phyloP scores from a whole-genome alignment of 2,113 vertebrate genomes.

The Mastomys coucha region DNA sequence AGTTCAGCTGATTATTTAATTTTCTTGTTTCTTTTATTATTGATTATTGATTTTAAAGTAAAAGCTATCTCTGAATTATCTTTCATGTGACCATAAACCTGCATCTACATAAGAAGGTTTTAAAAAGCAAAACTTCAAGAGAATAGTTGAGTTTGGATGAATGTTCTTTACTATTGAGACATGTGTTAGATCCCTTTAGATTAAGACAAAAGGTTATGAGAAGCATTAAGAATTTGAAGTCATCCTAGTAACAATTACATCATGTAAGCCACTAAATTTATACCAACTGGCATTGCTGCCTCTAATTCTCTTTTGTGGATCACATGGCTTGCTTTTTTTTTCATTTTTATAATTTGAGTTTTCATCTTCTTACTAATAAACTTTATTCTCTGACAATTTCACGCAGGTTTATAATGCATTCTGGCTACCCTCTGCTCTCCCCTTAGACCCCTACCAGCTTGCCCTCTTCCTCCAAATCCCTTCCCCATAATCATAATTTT shows the following conservation, averaged over 20 bases:
- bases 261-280: background rate
- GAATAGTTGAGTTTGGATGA: conserved; percentile 18
- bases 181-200: background rate
- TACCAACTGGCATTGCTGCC: background rate
- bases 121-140: background rate
- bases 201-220: conserved; percentile 31
- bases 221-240: background rate
- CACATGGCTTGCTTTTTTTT: background rate
- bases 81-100: conserved; percentile 1
- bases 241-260: background rate
- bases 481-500: background rate
- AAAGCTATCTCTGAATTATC: conserved; percentile 25
- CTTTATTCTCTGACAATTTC: background rate
- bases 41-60: background rate
- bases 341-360: background rate
- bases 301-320: background rate
- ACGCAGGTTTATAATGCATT: background rate
- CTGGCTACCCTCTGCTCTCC: background rate
- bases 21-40: background rate
- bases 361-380: background rate
- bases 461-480: background rate
- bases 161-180: background rate
- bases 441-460: background rate
- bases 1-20: background rate
- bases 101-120: background rate